Conservation (phyloP, 2,113 vertebrate species). For the Thalassarche chlororhynchos region DNA sequence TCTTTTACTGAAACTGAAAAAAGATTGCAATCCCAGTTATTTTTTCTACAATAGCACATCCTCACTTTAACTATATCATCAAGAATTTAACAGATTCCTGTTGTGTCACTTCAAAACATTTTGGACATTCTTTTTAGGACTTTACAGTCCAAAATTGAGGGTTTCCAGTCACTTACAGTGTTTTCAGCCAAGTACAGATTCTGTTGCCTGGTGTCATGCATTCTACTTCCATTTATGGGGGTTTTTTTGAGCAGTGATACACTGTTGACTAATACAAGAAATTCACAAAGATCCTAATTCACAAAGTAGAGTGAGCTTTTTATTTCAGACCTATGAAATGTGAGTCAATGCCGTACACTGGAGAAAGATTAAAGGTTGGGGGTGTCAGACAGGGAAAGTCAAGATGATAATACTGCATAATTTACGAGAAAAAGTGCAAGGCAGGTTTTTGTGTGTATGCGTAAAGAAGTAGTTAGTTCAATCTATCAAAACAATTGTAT, state of each 20-base stretch:
- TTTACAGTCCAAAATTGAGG: neutral
- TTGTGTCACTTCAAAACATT: neutral
- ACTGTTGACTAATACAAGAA: neutral
- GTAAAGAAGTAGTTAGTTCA: neutral
- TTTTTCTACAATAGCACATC: neutral
- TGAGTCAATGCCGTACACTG: neutral
- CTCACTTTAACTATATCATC: neutral
- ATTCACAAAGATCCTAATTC: neutral
- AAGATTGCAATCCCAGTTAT: neutral
- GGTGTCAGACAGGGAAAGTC: neutral
- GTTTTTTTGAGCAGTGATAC: neutral
- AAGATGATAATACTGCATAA: slow-evolving; percentile 9
- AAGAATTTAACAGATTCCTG: neutral
- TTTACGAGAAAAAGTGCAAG: neutral
- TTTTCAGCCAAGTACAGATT: neutral
- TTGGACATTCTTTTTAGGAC: neutral
- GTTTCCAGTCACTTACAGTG: neutral
- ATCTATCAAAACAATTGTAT: slow-evolving; percentile 26
- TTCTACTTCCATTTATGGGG: neutral
- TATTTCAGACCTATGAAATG: neutral
- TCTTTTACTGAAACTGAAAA: neutral
- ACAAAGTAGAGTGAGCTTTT: neutral
- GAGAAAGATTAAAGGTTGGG: neutral
- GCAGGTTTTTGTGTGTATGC: neutral
- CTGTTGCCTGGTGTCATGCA: neutral